A percentile compares a stretch with the other conserved stretches of the same genome.
These are phyloP conservation scores for Labeo calbasu DNA, from an alignment of 2,797 vertebrate species.

Conservation along the genomic window DNA sequence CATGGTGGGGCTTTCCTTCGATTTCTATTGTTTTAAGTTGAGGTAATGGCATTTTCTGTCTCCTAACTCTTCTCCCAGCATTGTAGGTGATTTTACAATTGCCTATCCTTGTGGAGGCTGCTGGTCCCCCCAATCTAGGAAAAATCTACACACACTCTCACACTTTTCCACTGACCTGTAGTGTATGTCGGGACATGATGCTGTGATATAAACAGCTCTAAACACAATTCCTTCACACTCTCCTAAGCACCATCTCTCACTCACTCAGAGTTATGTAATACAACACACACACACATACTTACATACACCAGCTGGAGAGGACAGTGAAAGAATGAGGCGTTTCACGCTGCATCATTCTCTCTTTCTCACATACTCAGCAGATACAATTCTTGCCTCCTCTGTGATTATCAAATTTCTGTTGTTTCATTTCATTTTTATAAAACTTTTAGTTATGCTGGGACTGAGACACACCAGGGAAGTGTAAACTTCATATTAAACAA, in stretches of 20 bases:
- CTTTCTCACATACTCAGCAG: slow-evolving; percentile 3
- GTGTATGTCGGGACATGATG: neutral
- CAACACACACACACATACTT: neutral
- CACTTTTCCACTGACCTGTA: slow-evolving; percentile 36
- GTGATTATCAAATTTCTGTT: neutral
- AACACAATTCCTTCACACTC: neutral
- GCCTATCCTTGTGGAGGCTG: neutral
- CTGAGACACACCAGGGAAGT: neutral
- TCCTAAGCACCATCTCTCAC: neutral
- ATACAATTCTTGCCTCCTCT: neutral
- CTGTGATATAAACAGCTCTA: neutral
- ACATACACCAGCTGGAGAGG: slow-evolving; percentile 4
- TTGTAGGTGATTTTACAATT: neutral
- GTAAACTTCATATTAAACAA: neutral
- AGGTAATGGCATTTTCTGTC: neutral
- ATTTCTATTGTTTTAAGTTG: too few species aligned
- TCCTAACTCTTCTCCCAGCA: neutral
- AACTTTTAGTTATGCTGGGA: neutral
- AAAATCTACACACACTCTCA: slow-evolving; percentile 3
- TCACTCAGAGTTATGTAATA: slow-evolving; percentile 6
- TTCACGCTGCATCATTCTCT: neutral
- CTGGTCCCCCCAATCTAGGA: neutral
- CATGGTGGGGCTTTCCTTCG: too few species aligned
- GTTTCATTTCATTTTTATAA: neutral
- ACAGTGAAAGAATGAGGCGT: neutral